Evolutionary conservation across 2,113 vertebrate species (phyloP), one percentile per base, ranked within the genome.

Genomic region (Anguilla japonica): DNA sequence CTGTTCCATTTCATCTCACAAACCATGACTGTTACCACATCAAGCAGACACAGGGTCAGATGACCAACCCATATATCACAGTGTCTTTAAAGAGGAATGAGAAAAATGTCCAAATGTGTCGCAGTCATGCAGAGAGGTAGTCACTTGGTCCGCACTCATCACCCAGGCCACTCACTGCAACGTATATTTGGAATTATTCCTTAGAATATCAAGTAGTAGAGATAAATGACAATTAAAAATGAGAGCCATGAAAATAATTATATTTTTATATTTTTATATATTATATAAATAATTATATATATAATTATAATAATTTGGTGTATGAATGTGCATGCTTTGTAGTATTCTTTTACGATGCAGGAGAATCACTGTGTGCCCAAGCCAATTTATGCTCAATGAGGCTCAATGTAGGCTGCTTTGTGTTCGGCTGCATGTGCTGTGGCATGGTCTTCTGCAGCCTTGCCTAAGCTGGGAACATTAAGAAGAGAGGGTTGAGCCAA

Each of bases 1-100:
- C 84, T 60, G 34, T 83, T 87, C 78, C 41, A 43, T 82, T 91
- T 88, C 82, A 83, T 88, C 63, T 87, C n/a, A 79, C 39, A 20
- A 80, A 41, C 87, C 82, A 41, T 81, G 85, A 88, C 89, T 81
- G 88, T 90, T 88, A 85, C 90, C 82, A 83, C 90, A 86, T 88
- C 15, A 39, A 18, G n/a, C 41, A 80, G 79, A 41, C 41, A 80
- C 79, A 60, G 84, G 89, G 79, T 87, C 88, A 87, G 83, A 83
- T 88, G 79, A 89, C 88, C 84, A 87, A 87, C 83, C 16, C 79
- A 41, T 80, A 80, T 80, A 80, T 80, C 71, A 29, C 11, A 34
- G 22, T 75, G 71, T 75, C 71, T 75, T 75, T 75, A 29, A 34
- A 75, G 71, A 75, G n/a, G n/a, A 75, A 75, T 29, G 26, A 75